phyloP scores from a whole-genome alignment of 1,140 invertebrate species.

The Probaryconus sp. region DNA sequence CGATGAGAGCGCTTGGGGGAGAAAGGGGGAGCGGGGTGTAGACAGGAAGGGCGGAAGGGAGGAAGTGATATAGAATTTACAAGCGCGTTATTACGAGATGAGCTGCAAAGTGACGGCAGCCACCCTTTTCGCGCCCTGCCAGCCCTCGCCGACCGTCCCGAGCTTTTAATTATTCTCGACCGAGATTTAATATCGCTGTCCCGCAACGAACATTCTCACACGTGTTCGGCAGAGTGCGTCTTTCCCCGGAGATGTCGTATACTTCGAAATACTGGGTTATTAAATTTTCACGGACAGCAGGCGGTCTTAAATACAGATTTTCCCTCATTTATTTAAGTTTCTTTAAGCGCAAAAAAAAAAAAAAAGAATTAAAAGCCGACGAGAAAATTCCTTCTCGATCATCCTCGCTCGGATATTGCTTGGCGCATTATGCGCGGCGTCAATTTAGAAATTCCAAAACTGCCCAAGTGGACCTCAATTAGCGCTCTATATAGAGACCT shows the following conservation, averaged over 20 bases:
- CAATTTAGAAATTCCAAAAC: too few species aligned
- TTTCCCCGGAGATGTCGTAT: conserved; percentile 58
- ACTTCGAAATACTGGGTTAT: conserved; percentile 68
- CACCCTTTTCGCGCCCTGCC: conserved; percentile 39
- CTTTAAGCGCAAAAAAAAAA: conserved; percentile 4
- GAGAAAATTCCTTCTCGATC: neutral
- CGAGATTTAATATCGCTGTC: conserved; percentile 73
- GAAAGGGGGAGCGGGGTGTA: too few species aligned
- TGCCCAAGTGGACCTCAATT: too few species aligned
- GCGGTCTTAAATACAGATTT: conserved; percentile 72
- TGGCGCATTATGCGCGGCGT: too few species aligned
- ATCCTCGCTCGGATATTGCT: too few species aligned
- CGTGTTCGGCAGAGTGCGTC: conserved; percentile 66
- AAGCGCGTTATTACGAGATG: conserved; percentile 62
- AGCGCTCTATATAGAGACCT: too few species aligned
- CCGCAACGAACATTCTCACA: conserved; percentile 67
- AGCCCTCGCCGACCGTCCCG: conserved; percentile 26
- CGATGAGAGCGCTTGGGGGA: conserved; percentile 16
- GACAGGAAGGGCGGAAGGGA: too few species aligned
- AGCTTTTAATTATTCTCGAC: conserved; percentile 73
- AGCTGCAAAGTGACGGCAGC: conserved; percentile 56
- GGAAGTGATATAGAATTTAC: conserved; percentile 55
- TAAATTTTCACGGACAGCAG: conserved; percentile 73
- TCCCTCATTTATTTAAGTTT: conserved; percentile 45
- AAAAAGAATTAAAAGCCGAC: too few species aligned